Base-by-base conservation (phyloP, 2,888 invertebrate species). In the Eilema griseolum region DNA sequence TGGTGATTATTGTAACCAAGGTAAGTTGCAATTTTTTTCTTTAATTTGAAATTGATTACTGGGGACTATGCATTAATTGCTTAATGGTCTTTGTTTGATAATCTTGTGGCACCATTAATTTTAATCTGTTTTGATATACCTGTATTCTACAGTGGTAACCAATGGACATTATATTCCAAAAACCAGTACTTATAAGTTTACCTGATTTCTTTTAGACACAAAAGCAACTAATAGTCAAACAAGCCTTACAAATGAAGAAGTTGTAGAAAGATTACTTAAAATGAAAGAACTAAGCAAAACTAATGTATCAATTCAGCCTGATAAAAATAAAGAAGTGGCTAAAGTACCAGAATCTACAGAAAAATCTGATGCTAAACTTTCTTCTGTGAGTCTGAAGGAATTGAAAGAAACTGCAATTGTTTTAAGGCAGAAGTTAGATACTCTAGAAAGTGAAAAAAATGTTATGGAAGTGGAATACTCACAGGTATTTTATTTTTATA, bases 381-480 rank as follows among this genome's bases (percentile, higher is more conserved):
- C 89, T 52, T 79, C 78, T 37, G 89, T 91, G 83, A 88, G 86
- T 66, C 84, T 94, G 16, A 94, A 93, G 77, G 93, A 95, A 73
- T 85, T 95, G 16, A 94, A 94, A 83, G 95, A 95, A 87, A 89
- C 83, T 65, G 88, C 92, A 52, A 91, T 94, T 76, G 77, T 92
- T 71, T 83, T 93, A 61, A 88, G 90, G 71, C 94, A 95, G 81
- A 93, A 92, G 79, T 81, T 94, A 60, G 93, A 94, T 78, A 86
- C 88, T 59, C 83, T 94, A 26, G 90, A 92, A 80, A 93, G 91
- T 88, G 93, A 93, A 75, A 90, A 87, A 82, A 94, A 93, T 89
- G 85, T 91, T 59, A 92, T 93, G 92, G 91, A 93, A 82, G 89
- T 91, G 66, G 95, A 94, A 83, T 93, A 86, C 85, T 87, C 89